Base-by-base conservation (phyloP, 2,797 vertebrate genomes). In the Acrocephalus scirpaceus region DNA sequence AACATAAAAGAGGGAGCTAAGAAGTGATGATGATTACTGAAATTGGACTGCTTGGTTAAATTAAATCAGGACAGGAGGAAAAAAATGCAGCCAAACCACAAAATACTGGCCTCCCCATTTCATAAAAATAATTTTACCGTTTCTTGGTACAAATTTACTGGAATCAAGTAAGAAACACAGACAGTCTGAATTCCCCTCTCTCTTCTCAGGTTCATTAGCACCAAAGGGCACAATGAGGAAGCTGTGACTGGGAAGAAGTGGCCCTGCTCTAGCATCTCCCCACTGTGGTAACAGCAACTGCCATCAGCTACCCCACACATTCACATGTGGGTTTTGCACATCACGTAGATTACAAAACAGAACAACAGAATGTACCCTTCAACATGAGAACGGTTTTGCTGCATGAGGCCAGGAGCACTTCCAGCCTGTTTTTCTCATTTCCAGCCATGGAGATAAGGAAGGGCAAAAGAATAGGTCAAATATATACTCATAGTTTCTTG, bases 131-230 rank as follows among this genome's bases (percentile, higher is more conserved):
- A 64, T 71, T 85, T 92, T 87, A 86, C 29, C 32, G 45, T 86
- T 86, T 93, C 18, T 79, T 90, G 69, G 73, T 75, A 74, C 17
- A 88, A 65, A 50, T 83, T 91, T 92, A 74, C 78, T 79, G 76
- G 72, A 95, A 91, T 64, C 22, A n/a, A 90, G 57, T 61, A 80
- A 81, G 65, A 90, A 66, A 40, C 17, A 75, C 21, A 60, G 76
- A 77, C 54, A 56, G 19, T 54, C 65, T 77, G 85, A 95, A 90
- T 90, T 86, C 50, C 75, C 85, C 72, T 90, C 57, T 32, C 30
- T 82, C 47, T 61, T 93, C 60, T 88, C 76, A 88, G 47, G 72
- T 82, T 86, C 54, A 65, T 50, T 51, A 86, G 53, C 82, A 86
- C n/a, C 60, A 64, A 71, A 82, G 61, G 34, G 45, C 50, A 71